These are phyloP conservation scores for Podarcis raffonei DNA, from an alignment of 2,113 vertebrate species.

Conservation along the genomic window DNA sequence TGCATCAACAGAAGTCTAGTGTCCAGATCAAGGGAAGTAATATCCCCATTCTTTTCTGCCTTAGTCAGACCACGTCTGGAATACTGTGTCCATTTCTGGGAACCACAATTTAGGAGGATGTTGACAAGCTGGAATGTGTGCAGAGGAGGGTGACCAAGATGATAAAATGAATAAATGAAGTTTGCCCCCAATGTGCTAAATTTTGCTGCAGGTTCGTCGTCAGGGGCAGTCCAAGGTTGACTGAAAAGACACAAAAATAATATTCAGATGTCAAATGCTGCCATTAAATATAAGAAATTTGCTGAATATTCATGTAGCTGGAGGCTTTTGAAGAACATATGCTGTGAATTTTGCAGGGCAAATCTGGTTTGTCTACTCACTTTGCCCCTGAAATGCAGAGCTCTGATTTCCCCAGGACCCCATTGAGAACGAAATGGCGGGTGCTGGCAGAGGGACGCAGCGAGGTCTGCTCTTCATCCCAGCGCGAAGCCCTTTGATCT, in stretches of 20 bases:
- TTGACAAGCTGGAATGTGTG: no score
- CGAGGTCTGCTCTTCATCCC: not conserved
- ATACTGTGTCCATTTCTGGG: no score
- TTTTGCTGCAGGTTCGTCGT: not conserved
- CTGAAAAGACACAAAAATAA: no score
- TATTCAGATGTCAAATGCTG: no score
- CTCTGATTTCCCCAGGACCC: not conserved
- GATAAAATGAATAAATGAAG: not conserved
- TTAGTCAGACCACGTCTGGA: no score
- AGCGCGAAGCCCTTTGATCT: conserved; percentile 32
- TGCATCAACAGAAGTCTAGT: no score
- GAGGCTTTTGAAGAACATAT: no score
- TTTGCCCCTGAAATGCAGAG: not conserved
- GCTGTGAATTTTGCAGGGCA: not conserved
- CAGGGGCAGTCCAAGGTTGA: not conserved
- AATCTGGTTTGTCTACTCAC: not conserved
- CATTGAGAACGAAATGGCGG: not conserved
- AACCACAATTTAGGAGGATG: no score
- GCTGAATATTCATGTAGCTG: not conserved
- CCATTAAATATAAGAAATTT: not conserved
- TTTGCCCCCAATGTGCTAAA: not conserved
- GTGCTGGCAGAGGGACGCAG: not conserved
- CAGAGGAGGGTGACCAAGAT: no score
- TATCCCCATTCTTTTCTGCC: no score
- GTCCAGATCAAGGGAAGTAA: no score